phyloP scores from a whole-genome alignment of 2,888 invertebrate genomes.

The Tenthredo scrophulariae region DNA sequence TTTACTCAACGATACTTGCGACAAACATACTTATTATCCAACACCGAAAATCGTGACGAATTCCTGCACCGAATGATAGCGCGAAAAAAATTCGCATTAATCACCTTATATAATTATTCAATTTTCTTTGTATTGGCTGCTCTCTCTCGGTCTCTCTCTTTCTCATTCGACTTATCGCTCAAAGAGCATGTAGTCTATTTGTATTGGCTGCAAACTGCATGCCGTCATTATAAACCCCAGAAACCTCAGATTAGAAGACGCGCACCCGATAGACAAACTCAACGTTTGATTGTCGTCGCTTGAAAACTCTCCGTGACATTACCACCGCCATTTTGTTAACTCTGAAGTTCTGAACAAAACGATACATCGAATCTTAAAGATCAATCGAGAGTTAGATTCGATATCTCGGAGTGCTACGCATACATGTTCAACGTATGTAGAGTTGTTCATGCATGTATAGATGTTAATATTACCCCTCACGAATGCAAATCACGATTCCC shows the following conservation, averaged over 20 bases:
- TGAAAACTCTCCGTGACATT: not conserved
- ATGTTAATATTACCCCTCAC: not conserved
- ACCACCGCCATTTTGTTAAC: not conserved
- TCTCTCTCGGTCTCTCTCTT: no score
- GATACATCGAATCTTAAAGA: not conserved
- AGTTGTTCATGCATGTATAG: not conserved
- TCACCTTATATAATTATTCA: slow-evolving; percentile 41
- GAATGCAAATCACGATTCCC: not conserved
- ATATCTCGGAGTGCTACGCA: not conserved
- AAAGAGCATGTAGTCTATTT: no score
- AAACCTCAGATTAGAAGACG: not conserved
- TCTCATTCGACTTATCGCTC: no score
- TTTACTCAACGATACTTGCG: not conserved
- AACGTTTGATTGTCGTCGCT: not conserved
- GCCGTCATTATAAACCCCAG: slow-evolving; percentile 27
- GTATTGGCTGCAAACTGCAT: slow-evolving; percentile 40
- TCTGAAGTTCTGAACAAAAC: not conserved
- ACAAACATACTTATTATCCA: not conserved
- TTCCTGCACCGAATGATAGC: not conserved
- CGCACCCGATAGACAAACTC: not conserved
- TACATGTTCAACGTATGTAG: no score
- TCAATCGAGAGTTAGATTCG: not conserved
- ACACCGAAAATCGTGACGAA: not conserved
- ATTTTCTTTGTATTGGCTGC: slow-evolving; percentile 45
- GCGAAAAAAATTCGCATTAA: slow-evolving; percentile 1